These are phyloP conservation scores for Leptopilina myrica DNA, from an alignment of 2,888 invertebrate species.

Conservation along the genomic window DNA sequence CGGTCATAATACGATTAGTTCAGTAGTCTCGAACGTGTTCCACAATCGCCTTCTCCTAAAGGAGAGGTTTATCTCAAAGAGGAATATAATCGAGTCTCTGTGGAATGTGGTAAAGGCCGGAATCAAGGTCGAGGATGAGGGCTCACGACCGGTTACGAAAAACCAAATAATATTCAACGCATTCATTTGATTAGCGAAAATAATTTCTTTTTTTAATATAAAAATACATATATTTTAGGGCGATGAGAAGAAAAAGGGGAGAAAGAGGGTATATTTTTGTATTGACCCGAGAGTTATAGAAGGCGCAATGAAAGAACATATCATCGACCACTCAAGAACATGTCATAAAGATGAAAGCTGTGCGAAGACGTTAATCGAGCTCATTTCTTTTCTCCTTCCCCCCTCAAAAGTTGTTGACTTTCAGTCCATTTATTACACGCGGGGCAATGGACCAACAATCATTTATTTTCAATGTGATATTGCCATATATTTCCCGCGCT, in stretches of 20 bases:
- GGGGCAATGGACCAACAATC: neutral
- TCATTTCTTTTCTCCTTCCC: slow-evolving; percentile 16
- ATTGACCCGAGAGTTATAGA: neutral
- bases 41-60: slow-evolving; percentile 54
- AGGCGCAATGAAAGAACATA: neutral
- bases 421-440: slow-evolving; percentile 18
- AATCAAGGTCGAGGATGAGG: slow-evolving; percentile 67
- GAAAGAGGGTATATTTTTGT: neutral
- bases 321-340: neutral
- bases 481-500: neutral
- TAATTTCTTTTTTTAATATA: neutral
- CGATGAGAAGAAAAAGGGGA: neutral
- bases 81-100: slow-evolving; percentile 60
- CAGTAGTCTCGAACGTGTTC: slow-evolving; percentile 7
- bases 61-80: slow-evolving; percentile 59
- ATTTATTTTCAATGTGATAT: neutral
- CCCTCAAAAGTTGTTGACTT: slow-evolving; percentile 4
- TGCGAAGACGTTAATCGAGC: slow-evolving; percentile 10
- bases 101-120: slow-evolving; percentile 72
- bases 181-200: slow-evolving; percentile 12
- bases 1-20: slow-evolving; percentile 32
- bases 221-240: too few relatives aligned
- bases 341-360: slow-evolving; percentile 1
- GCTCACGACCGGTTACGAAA: slow-evolving; percentile 44
- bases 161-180: slow-evolving; percentile 2